A percentile compares a stretch with the other conserved stretches of the same genome.
These are phyloP conservation scores for Hydroisotoma schaefferi DNA, from an alignment of 2,888 invertebrate species.

Conservation along the genomic window DNA sequence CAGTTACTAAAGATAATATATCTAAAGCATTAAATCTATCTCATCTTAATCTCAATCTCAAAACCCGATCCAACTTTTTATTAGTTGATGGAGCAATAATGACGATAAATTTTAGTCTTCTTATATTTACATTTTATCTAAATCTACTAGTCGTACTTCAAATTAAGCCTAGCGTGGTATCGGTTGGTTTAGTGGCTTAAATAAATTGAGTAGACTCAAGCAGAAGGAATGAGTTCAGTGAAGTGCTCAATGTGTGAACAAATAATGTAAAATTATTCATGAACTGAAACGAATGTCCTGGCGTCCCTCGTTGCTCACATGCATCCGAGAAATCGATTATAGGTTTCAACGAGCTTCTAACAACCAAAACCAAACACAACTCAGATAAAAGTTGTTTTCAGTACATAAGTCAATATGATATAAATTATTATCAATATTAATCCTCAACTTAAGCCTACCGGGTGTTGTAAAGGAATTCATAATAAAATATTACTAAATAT, in stretches of 20 bases:
- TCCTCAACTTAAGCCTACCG: too few relatives aligned
- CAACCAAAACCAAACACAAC: neutral
- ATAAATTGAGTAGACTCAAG: constrained; percentile 10
- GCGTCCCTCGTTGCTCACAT: constrained; percentile 9
- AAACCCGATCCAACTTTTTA: too few relatives aligned
- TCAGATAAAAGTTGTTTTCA: neutral
- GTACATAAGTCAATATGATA: too few relatives aligned
- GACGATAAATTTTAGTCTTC: too few relatives aligned
- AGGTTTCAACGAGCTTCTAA: neutral
- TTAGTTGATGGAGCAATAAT: too few relatives aligned
- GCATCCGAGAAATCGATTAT: constrained; percentile 18
- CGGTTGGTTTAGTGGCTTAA: neutral
- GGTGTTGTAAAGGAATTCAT: too few relatives aligned
- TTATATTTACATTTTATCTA: neutral
- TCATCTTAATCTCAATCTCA: too few relatives aligned
- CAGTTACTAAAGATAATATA: too few relatives aligned
- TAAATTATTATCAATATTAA: too few relatives aligned
- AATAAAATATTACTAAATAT: too few relatives aligned
- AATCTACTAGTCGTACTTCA: neutral
- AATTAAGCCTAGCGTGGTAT: neutral
- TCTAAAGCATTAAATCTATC: too few relatives aligned
- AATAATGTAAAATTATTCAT: constrained; percentile 21
- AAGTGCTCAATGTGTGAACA: constrained; percentile 7
- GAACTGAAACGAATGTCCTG: constrained; percentile 5
- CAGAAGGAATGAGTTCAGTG: neutral